Percentiles rank a stretch among this genome's conserved stretches.
Evolutionary conservation across 2,888 invertebrate species (phyloP).

Genomic region (Stenodema calcarata): DNA sequence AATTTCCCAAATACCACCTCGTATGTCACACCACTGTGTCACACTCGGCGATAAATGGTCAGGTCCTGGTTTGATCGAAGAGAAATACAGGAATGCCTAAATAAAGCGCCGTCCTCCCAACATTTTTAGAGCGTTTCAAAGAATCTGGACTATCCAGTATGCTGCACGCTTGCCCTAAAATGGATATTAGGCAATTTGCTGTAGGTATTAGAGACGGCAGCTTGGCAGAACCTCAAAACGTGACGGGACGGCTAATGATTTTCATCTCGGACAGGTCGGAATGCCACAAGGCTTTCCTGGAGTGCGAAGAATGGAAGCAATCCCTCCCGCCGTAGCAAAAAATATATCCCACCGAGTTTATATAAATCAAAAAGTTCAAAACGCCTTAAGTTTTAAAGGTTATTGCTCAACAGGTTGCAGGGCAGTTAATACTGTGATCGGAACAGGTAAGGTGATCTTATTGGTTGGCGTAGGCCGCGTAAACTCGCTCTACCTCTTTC

Average conservation of each 20-base stretch:
- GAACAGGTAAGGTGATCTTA: background rate
- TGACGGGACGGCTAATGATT: background rate
- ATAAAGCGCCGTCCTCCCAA: background rate
- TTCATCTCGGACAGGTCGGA: background rate
- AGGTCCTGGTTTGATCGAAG: background rate
- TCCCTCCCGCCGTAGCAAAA: background rate
- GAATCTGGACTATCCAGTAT: background rate
- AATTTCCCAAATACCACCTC: too few relatives aligned
- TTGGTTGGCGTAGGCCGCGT: background rate
- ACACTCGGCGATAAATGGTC: background rate
- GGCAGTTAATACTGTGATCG: background rate
- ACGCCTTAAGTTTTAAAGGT: background rate
- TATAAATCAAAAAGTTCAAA: background rate
- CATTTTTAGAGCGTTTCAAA: background rate
- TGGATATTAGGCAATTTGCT: constrained; percentile 2
- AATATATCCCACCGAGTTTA: background rate
- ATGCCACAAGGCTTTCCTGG: background rate
- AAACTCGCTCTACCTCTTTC: background rate
- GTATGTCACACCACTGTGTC: too few relatives aligned
- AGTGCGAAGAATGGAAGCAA: background rate
- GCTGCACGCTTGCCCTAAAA: background rate
- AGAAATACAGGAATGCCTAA: background rate
- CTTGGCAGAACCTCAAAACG: background rate
- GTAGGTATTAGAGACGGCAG: background rate
- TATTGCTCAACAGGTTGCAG: background rate